A percentile compares a stretch with the other conserved stretches of the same genome.
Evolutionary conservation across 2,888 invertebrate genomes (phyloP).

Genomic region (Spicauda simplicius): DNA sequence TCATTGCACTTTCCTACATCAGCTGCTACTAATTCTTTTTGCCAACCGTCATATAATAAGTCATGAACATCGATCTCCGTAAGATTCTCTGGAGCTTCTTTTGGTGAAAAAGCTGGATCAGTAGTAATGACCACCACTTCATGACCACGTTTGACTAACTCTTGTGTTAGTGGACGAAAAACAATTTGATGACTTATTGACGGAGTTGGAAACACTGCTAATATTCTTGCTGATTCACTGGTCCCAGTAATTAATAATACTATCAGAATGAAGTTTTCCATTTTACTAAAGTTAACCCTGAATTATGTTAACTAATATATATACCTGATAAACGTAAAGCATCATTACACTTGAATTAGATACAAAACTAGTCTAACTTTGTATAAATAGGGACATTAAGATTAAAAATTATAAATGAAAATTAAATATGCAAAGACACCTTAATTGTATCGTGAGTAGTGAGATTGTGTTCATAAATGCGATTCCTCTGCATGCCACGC

Average conservation of each 20-base stretch:
- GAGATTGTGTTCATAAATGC: no score
- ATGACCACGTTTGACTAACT: conserved; percentile 70
- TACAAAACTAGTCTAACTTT: no score
- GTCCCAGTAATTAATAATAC: conserved; percentile 31
- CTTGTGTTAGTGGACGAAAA: conserved; percentile 63
- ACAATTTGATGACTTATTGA: conserved; percentile 77
- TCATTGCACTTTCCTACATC: conserved; percentile 21
- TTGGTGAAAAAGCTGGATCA: conserved; percentile 60
- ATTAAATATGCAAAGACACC: no score
- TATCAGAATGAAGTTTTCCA: conserved; percentile 38
- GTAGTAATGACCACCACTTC: conserved; percentile 70
- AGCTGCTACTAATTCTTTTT: not conserved
- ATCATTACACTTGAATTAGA: no score
- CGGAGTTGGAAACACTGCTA: conserved; percentile 63
- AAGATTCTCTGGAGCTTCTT: conserved; percentile 56
- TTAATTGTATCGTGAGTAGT: no score
- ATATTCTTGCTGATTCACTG: conserved; percentile 53
- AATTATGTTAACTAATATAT: no score
- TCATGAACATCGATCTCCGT: conserved; percentile 65
- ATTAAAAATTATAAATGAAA: no score
- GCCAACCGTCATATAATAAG: conserved; percentile 49
- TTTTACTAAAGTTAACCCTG: no score
- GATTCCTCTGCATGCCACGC: no score
- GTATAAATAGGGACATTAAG: no score
- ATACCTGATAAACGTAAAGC: no score